Evolutionary conservation across 2,888 invertebrate genomes (phyloP).

Genomic region (Dryadula phaetusa): DNA sequence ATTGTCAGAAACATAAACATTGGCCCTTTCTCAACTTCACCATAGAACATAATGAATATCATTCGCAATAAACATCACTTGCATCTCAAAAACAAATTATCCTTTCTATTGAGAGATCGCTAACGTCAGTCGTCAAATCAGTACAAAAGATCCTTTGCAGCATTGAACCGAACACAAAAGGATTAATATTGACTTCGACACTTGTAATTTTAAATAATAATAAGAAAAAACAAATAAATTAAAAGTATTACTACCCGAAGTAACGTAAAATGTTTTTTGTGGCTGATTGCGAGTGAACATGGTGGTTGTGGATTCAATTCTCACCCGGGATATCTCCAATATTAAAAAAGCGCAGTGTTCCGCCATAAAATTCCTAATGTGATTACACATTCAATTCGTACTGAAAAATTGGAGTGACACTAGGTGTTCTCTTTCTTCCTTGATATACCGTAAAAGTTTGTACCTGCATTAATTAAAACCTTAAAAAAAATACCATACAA

Average conservation of each 20-base stretch:
- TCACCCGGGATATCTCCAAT: too few relatives aligned
- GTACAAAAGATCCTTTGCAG: slow-evolving; percentile 17
- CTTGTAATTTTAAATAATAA: slow-evolving; percentile 16
- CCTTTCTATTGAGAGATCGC: slow-evolving; percentile 27
- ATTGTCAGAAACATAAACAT: slow-evolving; percentile 23
- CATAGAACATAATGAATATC: slow-evolving; percentile 26
- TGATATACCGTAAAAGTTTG: too few relatives aligned
- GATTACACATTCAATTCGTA: too few relatives aligned
- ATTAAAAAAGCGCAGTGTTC: too few relatives aligned
- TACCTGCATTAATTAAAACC: too few relatives aligned
- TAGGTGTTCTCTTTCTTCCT: too few relatives aligned
- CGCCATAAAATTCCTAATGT: too few relatives aligned
- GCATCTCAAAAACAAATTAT: slow-evolving; percentile 26
- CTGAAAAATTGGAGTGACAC: too few relatives aligned
- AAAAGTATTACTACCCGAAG: neutral
- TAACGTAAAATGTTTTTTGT: neutral
- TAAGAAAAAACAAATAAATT: neutral
- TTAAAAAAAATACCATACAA: too few relatives aligned
- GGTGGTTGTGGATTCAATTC: too few relatives aligned
- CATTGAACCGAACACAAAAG: slow-evolving; percentile 14
- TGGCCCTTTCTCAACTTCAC: slow-evolving; percentile 3
- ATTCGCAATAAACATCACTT: slow-evolving; percentile 25
- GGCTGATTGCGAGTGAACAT: too few relatives aligned
- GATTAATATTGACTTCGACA: slow-evolving; percentile 21
- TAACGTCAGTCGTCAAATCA: slow-evolving; percentile 23